These are phyloP conservation scores for Heliothis peltigera DNA, from an alignment of 2,888 invertebrate species.

Conservation along the genomic window DNA sequence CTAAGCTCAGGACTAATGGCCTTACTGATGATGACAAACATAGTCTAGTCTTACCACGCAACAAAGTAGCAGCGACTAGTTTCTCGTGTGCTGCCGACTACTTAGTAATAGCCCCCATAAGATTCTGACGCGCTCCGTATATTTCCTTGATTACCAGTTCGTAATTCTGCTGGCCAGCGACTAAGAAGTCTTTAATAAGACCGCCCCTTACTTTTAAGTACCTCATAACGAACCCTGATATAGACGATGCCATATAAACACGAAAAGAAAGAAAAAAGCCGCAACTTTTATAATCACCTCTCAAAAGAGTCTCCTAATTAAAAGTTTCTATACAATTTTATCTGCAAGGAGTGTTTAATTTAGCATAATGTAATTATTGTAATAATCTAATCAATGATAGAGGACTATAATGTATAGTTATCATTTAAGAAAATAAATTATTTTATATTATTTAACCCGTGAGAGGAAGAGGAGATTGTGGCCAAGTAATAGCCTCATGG, in stretches of 20 bases:
- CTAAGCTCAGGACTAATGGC: slow-evolving; percentile 24
- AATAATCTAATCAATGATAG: slow-evolving; percentile 7
- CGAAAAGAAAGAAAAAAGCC: slow-evolving; percentile 21
- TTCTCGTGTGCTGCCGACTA: slow-evolving; percentile 30
- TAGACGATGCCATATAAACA: slow-evolving; percentile 9
- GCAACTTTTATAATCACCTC: slow-evolving; percentile 46
- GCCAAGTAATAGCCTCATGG: too few species aligned
- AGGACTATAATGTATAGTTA: slow-evolving; percentile 2
- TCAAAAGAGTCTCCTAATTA: slow-evolving; percentile 54
- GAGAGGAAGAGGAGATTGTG: too few species aligned
- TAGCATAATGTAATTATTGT: slow-evolving; percentile 31
- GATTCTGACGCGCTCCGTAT: slow-evolving; percentile 23
- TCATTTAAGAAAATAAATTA: slow-evolving; percentile 22
- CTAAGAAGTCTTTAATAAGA: slow-evolving; percentile 40
- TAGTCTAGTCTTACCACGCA: slow-evolving; percentile 10
- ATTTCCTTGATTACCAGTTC: slow-evolving; percentile 27
- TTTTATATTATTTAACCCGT: neutral
- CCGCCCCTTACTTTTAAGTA: slow-evolving; percentile 47
- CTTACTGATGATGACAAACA: slow-evolving; percentile 40
- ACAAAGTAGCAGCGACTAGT: slow-evolving; percentile 29
- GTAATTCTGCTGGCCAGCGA: slow-evolving; percentile 6
- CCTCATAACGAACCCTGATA: slow-evolving; percentile 37
- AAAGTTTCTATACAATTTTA: slow-evolving; percentile 49
- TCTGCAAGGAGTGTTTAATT: slow-evolving; percentile 40
- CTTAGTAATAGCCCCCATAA: slow-evolving; percentile 9